Conservation (phyloP, 2,113 vertebrate species). For the Capreolus pygargus region DNA sequence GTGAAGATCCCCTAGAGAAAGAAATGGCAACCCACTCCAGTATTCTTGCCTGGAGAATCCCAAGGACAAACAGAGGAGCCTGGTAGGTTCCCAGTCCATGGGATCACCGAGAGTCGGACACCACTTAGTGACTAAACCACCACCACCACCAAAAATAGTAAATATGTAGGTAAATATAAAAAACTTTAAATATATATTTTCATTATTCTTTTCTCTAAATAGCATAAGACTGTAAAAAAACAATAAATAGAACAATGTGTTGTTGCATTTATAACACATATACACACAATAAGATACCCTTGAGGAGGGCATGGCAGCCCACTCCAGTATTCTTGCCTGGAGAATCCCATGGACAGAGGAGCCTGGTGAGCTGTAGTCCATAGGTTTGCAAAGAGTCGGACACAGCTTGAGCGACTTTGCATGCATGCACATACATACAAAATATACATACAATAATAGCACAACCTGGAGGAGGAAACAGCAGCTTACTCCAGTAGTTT, state of each 20-base stretch:
- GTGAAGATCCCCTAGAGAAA: neutral
- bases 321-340: neutral
- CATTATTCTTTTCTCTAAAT: neutral
- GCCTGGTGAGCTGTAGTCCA: neutral
- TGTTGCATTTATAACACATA: neutral
- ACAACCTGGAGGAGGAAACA: neutral
- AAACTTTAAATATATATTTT: neutral
- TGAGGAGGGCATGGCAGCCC: neutral
- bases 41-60: neutral
- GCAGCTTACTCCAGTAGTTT: neutral
- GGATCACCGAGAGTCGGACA: neutral
- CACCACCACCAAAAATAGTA: neutral
- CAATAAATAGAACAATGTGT: neutral
- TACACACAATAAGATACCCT: neutral
- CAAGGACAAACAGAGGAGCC: neutral
- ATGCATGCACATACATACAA: neutral
- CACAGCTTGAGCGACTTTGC: neutral
- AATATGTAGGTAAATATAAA: neutral
- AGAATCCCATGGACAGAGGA: neutral
- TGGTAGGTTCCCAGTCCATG: neutral
- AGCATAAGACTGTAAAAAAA: neutral
- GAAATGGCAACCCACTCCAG: neutral
- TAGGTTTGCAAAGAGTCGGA: neutral
- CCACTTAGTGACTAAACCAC: neutral
- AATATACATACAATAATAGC: neutral